Evolutionary conservation across 2,797 vertebrate species (phyloP).

Genomic region (Tarsius wallacei): DNA sequence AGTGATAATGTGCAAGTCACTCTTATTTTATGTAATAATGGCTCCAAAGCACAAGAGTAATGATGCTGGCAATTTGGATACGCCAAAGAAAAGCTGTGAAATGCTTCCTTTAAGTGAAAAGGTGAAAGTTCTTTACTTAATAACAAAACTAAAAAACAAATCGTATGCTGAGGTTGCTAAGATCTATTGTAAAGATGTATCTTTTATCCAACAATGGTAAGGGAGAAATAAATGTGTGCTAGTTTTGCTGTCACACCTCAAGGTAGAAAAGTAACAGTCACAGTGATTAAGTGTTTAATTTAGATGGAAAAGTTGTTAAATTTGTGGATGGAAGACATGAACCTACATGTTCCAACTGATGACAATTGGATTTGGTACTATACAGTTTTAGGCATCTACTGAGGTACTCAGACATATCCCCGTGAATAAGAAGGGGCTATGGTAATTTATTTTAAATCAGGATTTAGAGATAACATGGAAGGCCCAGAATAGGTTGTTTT

Average conservation of each 20-base stretch:
- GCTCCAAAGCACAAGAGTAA: background rate
- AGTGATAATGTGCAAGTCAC: background rate
- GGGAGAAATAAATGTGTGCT: background rate
- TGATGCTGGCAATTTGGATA: background rate
- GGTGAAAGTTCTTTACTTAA: background rate
- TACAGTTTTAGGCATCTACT: background rate
- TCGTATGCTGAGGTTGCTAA: background rate
- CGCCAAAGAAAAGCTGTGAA: background rate
- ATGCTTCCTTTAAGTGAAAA: background rate
- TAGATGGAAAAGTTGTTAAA: background rate
- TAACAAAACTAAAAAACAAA: background rate
- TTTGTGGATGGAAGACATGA: background rate
- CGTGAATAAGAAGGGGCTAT: background rate
- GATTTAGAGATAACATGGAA: background rate
- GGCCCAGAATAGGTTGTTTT: background rate
- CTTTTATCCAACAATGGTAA: background rate
- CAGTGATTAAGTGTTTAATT: background rate
- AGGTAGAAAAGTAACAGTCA: background rate
- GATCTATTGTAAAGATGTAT: background rate
- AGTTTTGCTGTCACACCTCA: background rate
- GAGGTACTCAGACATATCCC: background rate
- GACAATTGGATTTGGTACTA: background rate
- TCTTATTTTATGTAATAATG: background rate
- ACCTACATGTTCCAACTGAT: background rate
- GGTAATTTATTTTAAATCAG: background rate